Conservation (phyloP, 2,113 vertebrate genomes). For the Verasper variegatus region DNA sequence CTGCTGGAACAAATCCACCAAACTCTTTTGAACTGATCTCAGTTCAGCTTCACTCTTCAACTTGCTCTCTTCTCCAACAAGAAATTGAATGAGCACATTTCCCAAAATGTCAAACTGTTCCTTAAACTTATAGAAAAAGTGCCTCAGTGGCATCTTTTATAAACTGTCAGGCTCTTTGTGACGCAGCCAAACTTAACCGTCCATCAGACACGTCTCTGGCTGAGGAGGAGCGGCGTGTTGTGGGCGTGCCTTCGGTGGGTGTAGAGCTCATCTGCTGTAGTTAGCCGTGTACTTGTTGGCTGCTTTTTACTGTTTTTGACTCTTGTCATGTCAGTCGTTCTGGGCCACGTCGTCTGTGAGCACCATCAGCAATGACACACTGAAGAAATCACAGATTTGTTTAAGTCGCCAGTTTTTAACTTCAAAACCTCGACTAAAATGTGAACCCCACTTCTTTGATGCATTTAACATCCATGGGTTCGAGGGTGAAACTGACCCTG, state of each 20-base stretch:
- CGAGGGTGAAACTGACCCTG: background rate
- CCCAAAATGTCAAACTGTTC: background rate
- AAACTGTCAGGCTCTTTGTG: background rate
- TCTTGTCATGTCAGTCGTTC: slow-evolving; percentile 32
- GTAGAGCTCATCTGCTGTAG: slow-evolving; percentile 66
- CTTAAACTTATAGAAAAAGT: slow-evolving; percentile 6
- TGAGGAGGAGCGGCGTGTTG: slow-evolving; percentile 36
- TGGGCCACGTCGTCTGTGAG: slow-evolving; percentile 13
- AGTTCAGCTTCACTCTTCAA: too few relatives aligned
- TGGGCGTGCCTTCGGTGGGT: slow-evolving; percentile 75
- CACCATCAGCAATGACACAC: too few relatives aligned
- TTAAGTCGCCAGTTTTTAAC: slow-evolving; percentile 27
- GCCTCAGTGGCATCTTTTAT: slow-evolving; percentile 25
- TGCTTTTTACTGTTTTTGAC: slow-evolving; percentile 49
- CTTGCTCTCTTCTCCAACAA: too few relatives aligned
- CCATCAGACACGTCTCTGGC: slow-evolving; percentile 5
- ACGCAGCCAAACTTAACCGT: slow-evolving; percentile 18
- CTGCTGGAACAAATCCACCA: too few relatives aligned
- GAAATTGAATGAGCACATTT: background rate
- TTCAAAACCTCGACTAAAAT: slow-evolving; percentile 15
- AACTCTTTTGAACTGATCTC: too few relatives aligned
- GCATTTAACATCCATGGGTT: slow-evolving; percentile 29
- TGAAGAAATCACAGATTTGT: too few relatives aligned
- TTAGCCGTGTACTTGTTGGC: slow-evolving; percentile 57
- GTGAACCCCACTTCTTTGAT: slow-evolving; percentile 25